Base-by-base conservation (phyloP, 2,888 invertebrate genomes). In the Ornithoptera priamus region DNA sequence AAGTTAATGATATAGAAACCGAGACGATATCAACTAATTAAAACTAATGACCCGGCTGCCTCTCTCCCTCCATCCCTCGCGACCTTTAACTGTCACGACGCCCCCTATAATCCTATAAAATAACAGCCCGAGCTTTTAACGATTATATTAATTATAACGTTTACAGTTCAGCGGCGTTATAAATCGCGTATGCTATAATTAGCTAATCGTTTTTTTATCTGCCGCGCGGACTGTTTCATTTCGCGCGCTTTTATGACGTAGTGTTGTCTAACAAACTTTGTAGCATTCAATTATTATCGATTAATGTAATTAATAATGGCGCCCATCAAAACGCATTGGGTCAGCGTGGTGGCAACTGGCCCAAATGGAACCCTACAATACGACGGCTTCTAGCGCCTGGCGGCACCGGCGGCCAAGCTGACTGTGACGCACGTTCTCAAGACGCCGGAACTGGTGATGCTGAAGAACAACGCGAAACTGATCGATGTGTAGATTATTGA, bases 71-170 rank as follows among this genome's bases (percentile, higher is more conserved):
- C 15, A 12, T 12, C 12, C 46, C 80, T 81, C 78, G 74, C 80
- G 79, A 85, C 83, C 81, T 75, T 74, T 77, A 78, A 75, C 79
- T 79, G 79, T 79, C 76, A 74, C 69, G 15, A 84, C 85, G 84
- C 86, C 86, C 79, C 78, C 78, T 78, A 76, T 81, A 81, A 84
- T 84, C 81, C 78, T 77, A 77, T 81, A 81, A 85, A 86, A 87
- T 83, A 84, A 85, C 83, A 85, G 81, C 84, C 85, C 86, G 83
- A 83, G 78, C 75, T 71, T 46, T 67, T 68, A 72, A 74, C 70
- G 72, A 74, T 69, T 71, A 73, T 72, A 73, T 69, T 68, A 71
- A 73, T 70, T 72, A 73, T 74, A 75, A 75, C 73, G 72, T 68
- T 71, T 73, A 74, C 65, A 61, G 68, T 73, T 74, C 71, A 73